Conservation (phyloP, 2,113 vertebrate species). For the Columba janthina region DNA sequence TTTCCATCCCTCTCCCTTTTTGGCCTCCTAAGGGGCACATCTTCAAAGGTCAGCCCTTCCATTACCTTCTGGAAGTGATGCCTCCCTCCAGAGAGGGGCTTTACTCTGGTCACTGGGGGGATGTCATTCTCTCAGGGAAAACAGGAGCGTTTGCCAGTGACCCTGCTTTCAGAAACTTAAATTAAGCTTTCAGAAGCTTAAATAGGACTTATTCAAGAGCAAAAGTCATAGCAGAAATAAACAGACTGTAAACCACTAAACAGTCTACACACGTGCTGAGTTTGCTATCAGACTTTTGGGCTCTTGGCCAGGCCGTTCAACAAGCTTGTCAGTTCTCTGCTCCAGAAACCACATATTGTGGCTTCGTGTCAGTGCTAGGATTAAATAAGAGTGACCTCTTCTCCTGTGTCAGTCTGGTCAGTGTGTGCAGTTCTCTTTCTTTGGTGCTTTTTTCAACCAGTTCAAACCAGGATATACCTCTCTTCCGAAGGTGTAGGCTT, state of each 20-base stretch:
- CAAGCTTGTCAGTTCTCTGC: slow-evolving; percentile 23
- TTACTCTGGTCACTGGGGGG: background rate
- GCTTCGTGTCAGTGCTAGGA: background rate
- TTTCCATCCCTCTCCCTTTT: background rate
- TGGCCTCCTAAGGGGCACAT: background rate
- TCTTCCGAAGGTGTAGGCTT: background rate
- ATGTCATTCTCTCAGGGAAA: background rate
- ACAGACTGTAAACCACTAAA: slow-evolving; percentile 13
- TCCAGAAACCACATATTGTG: background rate
- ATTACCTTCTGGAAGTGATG: background rate
- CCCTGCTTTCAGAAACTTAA: background rate
- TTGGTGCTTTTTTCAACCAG: background rate
- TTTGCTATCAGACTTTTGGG: slow-evolving; percentile 42
- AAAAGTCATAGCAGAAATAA: slow-evolving; percentile 6
- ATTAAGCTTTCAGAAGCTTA: background rate
- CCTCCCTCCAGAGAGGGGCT: background rate
- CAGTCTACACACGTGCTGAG: slow-evolving; percentile 18
- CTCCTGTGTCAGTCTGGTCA: background rate
- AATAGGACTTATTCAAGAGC: background rate
- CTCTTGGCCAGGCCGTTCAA: slow-evolving; percentile 9
- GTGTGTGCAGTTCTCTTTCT: background rate
- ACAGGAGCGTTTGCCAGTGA: background rate
- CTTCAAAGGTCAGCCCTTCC: background rate
- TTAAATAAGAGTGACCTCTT: slow-evolving; percentile 26
- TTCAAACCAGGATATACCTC: background rate